Percentiles rank a stretch among this genome's conserved stretches.
Evolutionary conservation across 2,888 invertebrate species (phyloP).

Genomic region (Cheilosia vulpina): DNA sequence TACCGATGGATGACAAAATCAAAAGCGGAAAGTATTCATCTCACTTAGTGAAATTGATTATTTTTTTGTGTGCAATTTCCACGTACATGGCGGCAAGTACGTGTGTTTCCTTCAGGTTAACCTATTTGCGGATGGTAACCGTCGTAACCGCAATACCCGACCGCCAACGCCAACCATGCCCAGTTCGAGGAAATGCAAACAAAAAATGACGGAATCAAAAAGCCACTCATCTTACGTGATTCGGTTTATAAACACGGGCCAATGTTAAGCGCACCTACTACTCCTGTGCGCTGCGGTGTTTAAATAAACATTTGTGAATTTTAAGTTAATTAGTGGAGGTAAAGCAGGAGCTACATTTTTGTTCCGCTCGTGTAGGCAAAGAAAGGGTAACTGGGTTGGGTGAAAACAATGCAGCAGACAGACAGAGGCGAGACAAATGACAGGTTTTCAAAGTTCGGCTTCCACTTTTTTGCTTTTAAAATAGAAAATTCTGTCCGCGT

Average conservation of each 20-base stretch:
- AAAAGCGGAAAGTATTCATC: slow-evolving; percentile 61
- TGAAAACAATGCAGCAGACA: no score
- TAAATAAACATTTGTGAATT: slow-evolving; percentile 24
- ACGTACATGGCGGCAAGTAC: slow-evolving; percentile 42
- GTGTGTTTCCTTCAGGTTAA: slow-evolving; percentile 59
- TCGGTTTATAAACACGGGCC: slow-evolving; percentile 63
- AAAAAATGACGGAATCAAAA: slow-evolving; percentile 57
- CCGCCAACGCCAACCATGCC: slow-evolving; percentile 44
- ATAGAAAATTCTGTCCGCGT: neutral
- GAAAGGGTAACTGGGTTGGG: neutral
- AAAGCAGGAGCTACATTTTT: slow-evolving; percentile 20
- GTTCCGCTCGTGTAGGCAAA: slow-evolving; percentile 46
- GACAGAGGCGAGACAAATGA: no score
- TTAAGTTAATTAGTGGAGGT: slow-evolving; percentile 28
- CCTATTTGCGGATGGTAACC: slow-evolving; percentile 65
- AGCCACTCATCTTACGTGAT: slow-evolving; percentile 75
- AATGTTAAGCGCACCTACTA: slow-evolving; percentile 19
- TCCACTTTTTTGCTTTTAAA: neutral
- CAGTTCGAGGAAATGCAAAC: slow-evolving; percentile 63
- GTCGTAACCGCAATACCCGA: slow-evolving; percentile 43
- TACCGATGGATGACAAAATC: slow-evolving; percentile 69
- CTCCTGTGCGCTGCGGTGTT: slow-evolving; percentile 25
- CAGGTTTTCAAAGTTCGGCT: no score
- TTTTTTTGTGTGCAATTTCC: slow-evolving; percentile 29
- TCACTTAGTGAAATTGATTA: slow-evolving; percentile 52